Base-by-base conservation (phyloP, 1,140 invertebrate species). In the Macrocentrus cingulum region DNA sequence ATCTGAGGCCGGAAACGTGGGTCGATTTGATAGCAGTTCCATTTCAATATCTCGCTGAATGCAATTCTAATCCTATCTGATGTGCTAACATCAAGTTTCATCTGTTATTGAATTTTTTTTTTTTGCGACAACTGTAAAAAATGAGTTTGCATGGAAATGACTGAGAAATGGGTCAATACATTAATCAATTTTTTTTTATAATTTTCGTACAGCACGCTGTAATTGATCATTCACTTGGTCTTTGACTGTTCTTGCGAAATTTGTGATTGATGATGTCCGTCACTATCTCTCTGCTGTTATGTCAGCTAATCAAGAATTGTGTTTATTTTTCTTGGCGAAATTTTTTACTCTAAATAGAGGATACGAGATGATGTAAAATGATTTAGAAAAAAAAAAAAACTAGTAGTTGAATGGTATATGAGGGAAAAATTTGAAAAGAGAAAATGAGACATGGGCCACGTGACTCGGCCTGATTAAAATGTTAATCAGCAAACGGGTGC, bases 401-500 rank as follows among this genome's bases (percentile, higher is more conserved):
- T n/a, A n/a, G n/a, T n/a, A n/a, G n/a, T n/a, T n/a, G n/a, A n/a
- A n/a, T n/a, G n/a, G 7, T 15, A 39, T 39, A 39, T 3, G 36
- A 39, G 36, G 2, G 4, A 3, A 39, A 11, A 39, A 39, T n/a
- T 8, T n/a, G 15, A 39, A 8, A 48, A 42, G 16, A 11, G 18
- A 20, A 18, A 37, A 18, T 36, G 20, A 44, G 18, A 58, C 25
- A 34, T 15, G 36, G 51, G 66, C 67, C 75, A 77, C 75, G 75
- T 76, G 75, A 71, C 75, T 74, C 44, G 62, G 50, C 46, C 61
- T 75, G 72, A 77, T 76, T 75, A 76, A 75, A 77, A 77, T 75
- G 74, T 76, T 75, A 76, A 77, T 76, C 70, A 76, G 67, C 56
- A 66, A n/a, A 37, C 59, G 60, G 59, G 57, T 46, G 46, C 42